A percentile compares a stretch with the other conserved stretches of the same genome.
These are phyloP conservation scores for Didymodactylos carnosus DNA, from an alignment of 2,888 invertebrate genomes.

Conservation along the genomic window DNA sequence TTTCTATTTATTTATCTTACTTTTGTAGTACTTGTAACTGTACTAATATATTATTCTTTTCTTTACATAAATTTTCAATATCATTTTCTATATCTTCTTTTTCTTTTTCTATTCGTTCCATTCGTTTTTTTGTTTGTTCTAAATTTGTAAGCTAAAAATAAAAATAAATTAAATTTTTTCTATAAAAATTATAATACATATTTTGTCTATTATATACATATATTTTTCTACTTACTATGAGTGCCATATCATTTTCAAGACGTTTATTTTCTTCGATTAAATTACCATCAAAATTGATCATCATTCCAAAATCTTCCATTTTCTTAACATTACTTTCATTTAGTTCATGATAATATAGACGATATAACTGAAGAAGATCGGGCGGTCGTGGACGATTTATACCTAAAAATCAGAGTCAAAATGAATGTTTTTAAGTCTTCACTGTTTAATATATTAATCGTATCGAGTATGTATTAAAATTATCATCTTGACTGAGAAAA, in stretches of 20 bases:
- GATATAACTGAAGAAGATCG: slow-evolving; percentile 4
- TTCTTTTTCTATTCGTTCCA: not conserved
- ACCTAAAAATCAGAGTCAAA: too few relatives aligned
- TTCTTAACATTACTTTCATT: not conserved
- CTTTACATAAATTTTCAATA: not conserved
- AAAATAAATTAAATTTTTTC: not conserved
- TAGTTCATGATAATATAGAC: slow-evolving; percentile 4
- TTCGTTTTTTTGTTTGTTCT: not conserved
- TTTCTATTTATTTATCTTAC: too few relatives aligned
- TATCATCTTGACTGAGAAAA: too few relatives aligned
- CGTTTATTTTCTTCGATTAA: not conserved
- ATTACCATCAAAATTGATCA: not conserved
- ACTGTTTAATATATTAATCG: too few relatives aligned
- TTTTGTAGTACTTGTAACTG: not conserved
- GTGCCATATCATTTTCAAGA: not conserved
- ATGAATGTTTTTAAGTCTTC: too few relatives aligned
- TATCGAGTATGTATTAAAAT: too few relatives aligned
- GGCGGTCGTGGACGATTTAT: slow-evolving; percentile 8
- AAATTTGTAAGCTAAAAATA: not conserved
- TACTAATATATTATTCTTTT: not conserved
- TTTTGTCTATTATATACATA: too few relatives aligned
- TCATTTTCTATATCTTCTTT: not conserved
- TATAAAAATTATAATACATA: too few relatives aligned
- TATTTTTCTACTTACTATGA: not conserved
- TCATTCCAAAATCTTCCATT: not conserved